Conservation (phyloP, 2,113 vertebrate species). For the Crotalus horridus region DNA sequence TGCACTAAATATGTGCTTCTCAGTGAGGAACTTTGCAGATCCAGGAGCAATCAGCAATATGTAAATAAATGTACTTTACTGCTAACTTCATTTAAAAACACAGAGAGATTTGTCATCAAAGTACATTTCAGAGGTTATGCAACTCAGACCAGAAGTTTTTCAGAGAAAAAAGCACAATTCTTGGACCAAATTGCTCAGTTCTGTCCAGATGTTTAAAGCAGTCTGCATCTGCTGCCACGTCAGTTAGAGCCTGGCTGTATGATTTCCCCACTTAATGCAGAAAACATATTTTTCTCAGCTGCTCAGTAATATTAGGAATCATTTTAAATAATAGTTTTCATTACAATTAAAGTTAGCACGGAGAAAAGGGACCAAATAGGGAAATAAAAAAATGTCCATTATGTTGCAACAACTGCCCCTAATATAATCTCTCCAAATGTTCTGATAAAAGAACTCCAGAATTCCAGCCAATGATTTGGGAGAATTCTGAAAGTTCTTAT, state of each 20-base stretch:
- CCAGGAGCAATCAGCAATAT: background rate
- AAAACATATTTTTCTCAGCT: constrained; percentile 24
- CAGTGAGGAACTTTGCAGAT: background rate
- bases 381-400: constrained; percentile 9
- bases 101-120: background rate
- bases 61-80: background rate
- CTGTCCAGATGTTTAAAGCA: constrained; percentile 53
- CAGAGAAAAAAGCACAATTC: constrained; percentile 49
- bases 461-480: background rate
- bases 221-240: constrained; percentile 44
- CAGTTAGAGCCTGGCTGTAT: constrained; percentile 32
- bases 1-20: background rate
- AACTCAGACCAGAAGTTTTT: constrained; percentile 35
- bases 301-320: constrained; percentile 15
- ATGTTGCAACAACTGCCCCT: background rate
- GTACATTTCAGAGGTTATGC: constrained; percentile 27
- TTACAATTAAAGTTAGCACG: background rate
- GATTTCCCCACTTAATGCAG: constrained; percentile 5
- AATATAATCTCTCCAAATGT: background rate
- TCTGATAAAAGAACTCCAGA: background rate
- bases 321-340: background rate
- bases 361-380: background rate
- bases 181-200: constrained; percentile 40
- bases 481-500: background rate
- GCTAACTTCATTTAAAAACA: background rate